phyloP scores from a whole-genome alignment of 2,888 invertebrate genomes.

The Drosophila leonis region DNA sequence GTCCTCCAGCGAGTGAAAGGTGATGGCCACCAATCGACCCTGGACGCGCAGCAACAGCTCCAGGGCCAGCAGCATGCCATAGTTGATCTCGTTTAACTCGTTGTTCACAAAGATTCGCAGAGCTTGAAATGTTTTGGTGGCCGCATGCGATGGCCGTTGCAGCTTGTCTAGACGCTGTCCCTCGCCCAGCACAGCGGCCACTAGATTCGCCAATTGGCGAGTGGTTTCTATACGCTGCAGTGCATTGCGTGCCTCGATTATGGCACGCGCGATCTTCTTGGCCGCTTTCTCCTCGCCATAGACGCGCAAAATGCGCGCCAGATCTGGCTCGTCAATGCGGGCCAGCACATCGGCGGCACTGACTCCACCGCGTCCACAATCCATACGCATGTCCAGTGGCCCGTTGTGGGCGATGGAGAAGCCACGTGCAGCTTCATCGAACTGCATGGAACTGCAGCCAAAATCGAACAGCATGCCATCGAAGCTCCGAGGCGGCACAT shows the following conservation, averaged over 20 bases:
- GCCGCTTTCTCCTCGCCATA: conserved; percentile 97
- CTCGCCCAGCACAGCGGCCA: conserved; percentile 88
- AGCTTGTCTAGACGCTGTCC: conserved; percentile 89
- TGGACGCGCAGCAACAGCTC: conserved; percentile 91
- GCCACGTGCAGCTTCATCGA: conserved; percentile 92
- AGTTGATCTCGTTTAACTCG: conserved; percentile 97
- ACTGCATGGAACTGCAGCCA: conserved; percentile 98
- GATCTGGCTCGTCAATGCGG: conserved; percentile 90
- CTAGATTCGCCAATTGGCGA: conserved; percentile 91
- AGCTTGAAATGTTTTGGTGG: conserved; percentile 97
- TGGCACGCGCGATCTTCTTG: conserved; percentile 93
- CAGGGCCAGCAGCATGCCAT: conserved; percentile 92
- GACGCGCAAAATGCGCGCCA: conserved; percentile 93
- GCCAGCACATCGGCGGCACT: conserved; percentile 96
- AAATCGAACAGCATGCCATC: conserved; percentile 97
- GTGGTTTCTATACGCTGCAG: conserved; percentile 93
- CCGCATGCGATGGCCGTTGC: conserved; percentile 91
- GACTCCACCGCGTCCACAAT: conserved; percentile 89
- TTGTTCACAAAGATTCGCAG: conserved; percentile 98
- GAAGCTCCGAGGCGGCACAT: conserved; percentile 89
- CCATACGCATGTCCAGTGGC: conserved; percentile 98
- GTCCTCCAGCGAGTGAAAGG: conserved; percentile 97
- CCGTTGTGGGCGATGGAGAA: conserved; percentile 95
- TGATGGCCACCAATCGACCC: conserved; percentile 92
- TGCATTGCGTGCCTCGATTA: conserved; percentile 93